Percentiles rank a stretch among this genome's conserved stretches.
Evolutionary conservation across 2,113 vertebrate species (phyloP).

Genomic region (Melanostigma gelatinosum): DNA sequence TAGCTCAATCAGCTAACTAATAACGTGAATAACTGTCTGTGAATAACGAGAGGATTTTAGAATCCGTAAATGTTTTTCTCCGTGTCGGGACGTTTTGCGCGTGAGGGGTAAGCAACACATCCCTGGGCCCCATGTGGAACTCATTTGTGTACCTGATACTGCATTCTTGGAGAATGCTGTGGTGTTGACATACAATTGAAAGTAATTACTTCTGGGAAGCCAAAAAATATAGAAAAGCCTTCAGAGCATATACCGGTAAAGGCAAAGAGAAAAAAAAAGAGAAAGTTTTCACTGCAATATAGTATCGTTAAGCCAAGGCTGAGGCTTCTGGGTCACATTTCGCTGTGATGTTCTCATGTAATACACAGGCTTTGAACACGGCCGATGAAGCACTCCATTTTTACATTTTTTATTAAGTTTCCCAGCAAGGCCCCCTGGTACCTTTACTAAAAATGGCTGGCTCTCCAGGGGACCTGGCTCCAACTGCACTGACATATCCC

Average conservation of each 20-base stretch:
- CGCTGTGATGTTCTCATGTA: constrained; percentile 56
- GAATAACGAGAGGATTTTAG: too few species aligned
- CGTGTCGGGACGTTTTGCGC: constrained; percentile 33
- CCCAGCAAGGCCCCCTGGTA: constrained; percentile 57
- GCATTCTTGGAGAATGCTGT: constrained; percentile 64
- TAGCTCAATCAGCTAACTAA: neutral
- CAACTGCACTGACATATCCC: constrained; percentile 27
- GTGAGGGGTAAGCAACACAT: constrained; percentile 57
- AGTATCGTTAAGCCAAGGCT: constrained; percentile 44
- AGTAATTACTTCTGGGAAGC: constrained; percentile 66
- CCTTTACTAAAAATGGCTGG: constrained; percentile 72
- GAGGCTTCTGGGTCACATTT: constrained; percentile 44
- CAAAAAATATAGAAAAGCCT: constrained; percentile 47
- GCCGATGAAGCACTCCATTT: constrained; percentile 49
- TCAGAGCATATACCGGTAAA: constrained; percentile 17
- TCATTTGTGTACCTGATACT: constrained; percentile 66
- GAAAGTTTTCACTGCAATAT: constrained; percentile 37
- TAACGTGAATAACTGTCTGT: too few species aligned
- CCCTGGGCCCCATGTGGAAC: constrained; percentile 72
- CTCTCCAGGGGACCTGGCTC: constrained; percentile 64
- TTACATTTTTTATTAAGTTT: constrained; percentile 73
- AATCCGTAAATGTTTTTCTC: neutral
- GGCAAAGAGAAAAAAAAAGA: neutral
- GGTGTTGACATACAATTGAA: constrained; percentile 72
- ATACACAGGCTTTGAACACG: constrained; percentile 55